Percentiles rank a stretch among this genome's conserved stretches.
Evolutionary conservation across 1,140 invertebrate species (phyloP).

Genomic region (Papilio polyxenes): DNA sequence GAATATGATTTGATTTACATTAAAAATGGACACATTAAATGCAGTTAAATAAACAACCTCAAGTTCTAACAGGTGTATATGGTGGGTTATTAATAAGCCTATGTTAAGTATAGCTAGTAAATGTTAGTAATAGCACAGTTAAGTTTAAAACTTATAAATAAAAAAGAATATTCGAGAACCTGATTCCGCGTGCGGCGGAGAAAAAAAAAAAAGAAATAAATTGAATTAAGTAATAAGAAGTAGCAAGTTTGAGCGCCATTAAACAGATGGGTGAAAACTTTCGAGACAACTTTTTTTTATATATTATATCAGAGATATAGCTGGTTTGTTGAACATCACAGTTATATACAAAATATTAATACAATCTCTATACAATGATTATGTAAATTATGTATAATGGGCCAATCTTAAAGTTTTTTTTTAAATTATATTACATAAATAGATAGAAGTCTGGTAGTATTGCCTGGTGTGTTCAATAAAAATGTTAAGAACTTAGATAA

Average conservation of each 20-base stretch:
- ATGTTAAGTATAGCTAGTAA: slow-evolving; percentile 17
- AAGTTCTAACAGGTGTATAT: slow-evolving; percentile 22
- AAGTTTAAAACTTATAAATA: slow-evolving; percentile 32
- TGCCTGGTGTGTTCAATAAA: no score
- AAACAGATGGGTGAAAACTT: background rate
- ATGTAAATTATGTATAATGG: no score
- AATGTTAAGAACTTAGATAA: no score
- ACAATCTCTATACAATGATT: no score
- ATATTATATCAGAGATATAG: background rate
- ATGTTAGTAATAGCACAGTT: slow-evolving; percentile 34
- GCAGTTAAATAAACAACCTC: slow-evolving; percentile 32
- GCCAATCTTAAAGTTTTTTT: no score
- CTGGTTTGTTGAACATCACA: background rate
- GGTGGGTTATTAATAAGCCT: slow-evolving; percentile 29
- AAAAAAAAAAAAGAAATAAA: background rate
- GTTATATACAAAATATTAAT: background rate
- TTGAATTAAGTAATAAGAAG: slow-evolving; percentile 1
- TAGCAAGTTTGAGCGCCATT: slow-evolving; percentile 2
- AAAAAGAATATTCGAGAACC: slow-evolving; percentile 30
- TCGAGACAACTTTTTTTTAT: background rate
- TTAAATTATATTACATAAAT: no score
- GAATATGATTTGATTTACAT: slow-evolving; percentile 14
- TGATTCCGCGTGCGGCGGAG: background rate
- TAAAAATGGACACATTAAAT: slow-evolving; percentile 33
- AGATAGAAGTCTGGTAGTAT: no score